A percentile compares a stretch with the other conserved stretches of the same genome.
Conservation (phyloP, 2,797 vertebrate genomes). For the Natrix natrix region DNA sequence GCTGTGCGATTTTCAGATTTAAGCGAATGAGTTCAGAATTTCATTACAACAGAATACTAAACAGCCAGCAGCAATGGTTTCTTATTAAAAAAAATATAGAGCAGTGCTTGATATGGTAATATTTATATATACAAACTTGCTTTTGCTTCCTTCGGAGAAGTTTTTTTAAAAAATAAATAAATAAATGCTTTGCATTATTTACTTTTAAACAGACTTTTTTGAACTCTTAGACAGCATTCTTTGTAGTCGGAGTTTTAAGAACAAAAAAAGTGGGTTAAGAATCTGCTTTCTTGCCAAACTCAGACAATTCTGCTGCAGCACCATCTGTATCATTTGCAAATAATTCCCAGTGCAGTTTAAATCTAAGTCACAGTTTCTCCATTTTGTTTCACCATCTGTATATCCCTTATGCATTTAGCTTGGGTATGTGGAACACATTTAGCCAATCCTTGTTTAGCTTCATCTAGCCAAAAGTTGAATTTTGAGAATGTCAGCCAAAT, state of each 20-base stretch:
- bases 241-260: neutral
- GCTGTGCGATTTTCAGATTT: constrained; percentile 15
- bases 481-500: neutral
- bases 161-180: neutral
- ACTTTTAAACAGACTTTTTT: neutral
- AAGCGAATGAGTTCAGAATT: neutral
- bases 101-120: neutral
- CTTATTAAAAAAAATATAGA: neutral
- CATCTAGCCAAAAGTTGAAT: neutral
- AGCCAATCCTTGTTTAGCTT: neutral
- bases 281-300: neutral
- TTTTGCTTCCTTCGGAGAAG: neutral
- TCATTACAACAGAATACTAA: neutral
- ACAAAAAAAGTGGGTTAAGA: neutral
- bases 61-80: neutral
- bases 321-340: neutral
- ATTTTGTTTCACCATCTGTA: neutral
- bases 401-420: neutral
- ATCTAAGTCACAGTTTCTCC: neutral
- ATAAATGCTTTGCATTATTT: neutral
- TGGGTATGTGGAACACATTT: neutral
- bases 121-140: neutral
- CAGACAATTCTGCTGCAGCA: neutral
- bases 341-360: neutral
- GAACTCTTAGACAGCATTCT: neutral